Percentiles rank a stretch among this genome's conserved stretches.
phyloP scores from a whole-genome alignment of 2,888 invertebrate genomes.

The Mechanitis messenoides region DNA sequence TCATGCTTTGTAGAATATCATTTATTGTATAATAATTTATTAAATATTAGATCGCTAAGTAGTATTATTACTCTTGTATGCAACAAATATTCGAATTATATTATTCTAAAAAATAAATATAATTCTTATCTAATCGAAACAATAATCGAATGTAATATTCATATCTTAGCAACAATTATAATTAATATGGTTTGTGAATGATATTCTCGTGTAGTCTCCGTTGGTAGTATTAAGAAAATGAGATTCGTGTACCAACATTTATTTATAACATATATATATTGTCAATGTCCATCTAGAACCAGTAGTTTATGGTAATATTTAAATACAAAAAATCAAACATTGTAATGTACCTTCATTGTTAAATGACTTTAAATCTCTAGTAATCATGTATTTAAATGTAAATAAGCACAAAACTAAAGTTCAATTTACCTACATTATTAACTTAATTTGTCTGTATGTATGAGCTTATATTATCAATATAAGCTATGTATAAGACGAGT shows the following conservation, averaged over 20 bases:
- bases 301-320: too few species aligned
- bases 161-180: too few species aligned
- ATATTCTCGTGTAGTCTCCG: background rate
- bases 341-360: constrained; percentile 1
- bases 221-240: background rate
- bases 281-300: too few species aligned
- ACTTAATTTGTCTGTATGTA: background rate
- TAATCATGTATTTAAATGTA: constrained; percentile 7
- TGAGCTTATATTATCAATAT: constrained; percentile 3
- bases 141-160: too few species aligned
- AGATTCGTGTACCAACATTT: background rate
- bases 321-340: constrained; percentile 2
- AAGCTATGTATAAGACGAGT: constrained; percentile 8
- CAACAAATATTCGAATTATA: too few species aligned
- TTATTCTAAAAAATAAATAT: too few species aligned
- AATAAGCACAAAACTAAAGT: constrained; percentile 15
- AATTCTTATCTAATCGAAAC: too few species aligned
- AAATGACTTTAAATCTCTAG: background rate
- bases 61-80: background rate
- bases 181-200: background rate
- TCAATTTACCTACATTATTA: background rate
- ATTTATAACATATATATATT: background rate
- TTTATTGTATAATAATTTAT: constrained; percentile 7
- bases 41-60: background rate
- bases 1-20: background rate